phyloP scores from a whole-genome alignment of 1,140 invertebrate species.

The Pogonognathellus flavescens region DNA sequence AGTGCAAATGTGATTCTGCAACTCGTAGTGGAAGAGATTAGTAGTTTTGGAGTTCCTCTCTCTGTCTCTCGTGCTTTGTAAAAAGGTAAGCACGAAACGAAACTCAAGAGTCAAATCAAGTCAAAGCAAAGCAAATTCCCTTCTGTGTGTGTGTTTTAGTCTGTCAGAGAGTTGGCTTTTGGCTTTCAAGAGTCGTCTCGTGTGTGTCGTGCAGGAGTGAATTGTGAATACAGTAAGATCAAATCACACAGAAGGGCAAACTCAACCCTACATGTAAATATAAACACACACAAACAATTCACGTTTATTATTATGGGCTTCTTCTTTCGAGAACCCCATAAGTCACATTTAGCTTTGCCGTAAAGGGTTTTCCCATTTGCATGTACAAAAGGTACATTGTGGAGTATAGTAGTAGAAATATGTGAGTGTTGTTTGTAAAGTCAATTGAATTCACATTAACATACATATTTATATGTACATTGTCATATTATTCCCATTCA shows the following conservation, averaged over 20 bases:
- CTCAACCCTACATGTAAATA: neutral
- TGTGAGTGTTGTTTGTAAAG: slow-evolving; percentile 1
- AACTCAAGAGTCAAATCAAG: slow-evolving; percentile 15
- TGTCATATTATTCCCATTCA: slow-evolving; percentile 10
- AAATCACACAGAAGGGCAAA: neutral
- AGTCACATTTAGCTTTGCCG: too few species aligned
- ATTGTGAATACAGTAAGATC: neutral
- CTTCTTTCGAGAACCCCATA: too few species aligned
- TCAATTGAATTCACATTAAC: slow-evolving; percentile 38
- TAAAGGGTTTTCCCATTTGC: too few species aligned
- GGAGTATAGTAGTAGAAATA: neutral
- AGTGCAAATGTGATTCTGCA: slow-evolving; percentile 48
- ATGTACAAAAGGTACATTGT: neutral
- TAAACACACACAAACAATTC: neutral
- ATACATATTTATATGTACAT: slow-evolving; percentile 27
- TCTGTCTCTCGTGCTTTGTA: neutral
- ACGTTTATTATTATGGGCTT: too few species aligned
- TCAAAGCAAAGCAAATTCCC: neutral
- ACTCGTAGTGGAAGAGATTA: slow-evolving; percentile 1
- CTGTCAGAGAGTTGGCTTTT: neutral
- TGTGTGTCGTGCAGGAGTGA: neutral
- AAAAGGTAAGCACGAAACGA: neutral
- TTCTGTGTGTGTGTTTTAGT: neutral
- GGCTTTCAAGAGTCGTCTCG: slow-evolving; percentile 3
- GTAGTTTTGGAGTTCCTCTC: neutral